These are phyloP conservation scores for Podiceps cristatus DNA, from an alignment of 2,113 vertebrate genomes.

Conservation along the genomic window DNA sequence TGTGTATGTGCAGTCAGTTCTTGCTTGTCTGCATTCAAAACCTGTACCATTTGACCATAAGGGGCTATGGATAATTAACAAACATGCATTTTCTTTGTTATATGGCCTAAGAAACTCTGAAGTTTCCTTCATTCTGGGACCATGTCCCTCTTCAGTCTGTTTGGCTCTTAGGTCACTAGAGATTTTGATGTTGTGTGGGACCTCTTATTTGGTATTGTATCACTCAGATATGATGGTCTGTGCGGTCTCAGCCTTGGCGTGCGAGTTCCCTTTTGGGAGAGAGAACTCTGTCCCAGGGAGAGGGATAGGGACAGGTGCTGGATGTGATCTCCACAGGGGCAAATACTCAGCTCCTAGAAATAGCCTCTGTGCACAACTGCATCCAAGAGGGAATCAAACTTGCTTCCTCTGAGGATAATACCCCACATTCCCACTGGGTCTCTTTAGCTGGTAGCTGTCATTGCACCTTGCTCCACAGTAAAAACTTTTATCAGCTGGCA, in stretches of 20 bases:
- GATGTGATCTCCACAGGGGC: not conserved
- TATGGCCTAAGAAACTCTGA: not conserved
- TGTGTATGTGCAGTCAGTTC: not conserved
- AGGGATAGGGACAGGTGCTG: not conserved
- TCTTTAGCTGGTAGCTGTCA: not conserved
- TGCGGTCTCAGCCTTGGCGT: not conserved
- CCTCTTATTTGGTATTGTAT: not conserved
- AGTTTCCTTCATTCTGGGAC: not conserved
- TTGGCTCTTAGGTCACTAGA: not conserved
- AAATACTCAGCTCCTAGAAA: not conserved
- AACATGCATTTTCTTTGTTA: not conserved
- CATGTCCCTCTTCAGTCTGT: not conserved
- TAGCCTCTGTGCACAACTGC: not conserved
- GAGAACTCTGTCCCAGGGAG: not conserved
- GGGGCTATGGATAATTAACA: not conserved
- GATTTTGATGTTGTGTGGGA: not conserved
- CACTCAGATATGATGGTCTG: rapidly evolving
- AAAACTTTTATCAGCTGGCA: not conserved
- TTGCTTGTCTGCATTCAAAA: not conserved
- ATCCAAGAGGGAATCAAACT: not conserved
- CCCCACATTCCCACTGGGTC: rapidly evolving
- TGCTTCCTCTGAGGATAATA: not conserved
- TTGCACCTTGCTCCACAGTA: not conserved
- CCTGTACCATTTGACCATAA: not conserved
- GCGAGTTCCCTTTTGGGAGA: not conserved